Evolutionary conservation across 1,140 invertebrate genomes (phyloP), one percentile per base, ranked within the genome.

Genomic region (Bombus vancouverensis): DNA sequence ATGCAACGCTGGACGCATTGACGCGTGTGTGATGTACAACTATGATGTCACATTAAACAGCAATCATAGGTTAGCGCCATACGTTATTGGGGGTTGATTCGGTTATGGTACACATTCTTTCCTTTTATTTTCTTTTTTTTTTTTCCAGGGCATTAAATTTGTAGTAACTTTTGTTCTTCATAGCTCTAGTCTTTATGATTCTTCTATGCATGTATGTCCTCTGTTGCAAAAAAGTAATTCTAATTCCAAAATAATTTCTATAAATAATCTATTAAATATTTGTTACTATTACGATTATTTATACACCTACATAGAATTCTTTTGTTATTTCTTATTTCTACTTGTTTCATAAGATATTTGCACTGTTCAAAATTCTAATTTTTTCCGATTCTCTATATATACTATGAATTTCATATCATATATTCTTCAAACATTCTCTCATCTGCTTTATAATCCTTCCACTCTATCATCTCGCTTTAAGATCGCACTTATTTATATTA

Each of bases 41-140:
- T 92, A 92, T 94, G 93, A 94, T 92, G 93, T 93, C 91, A 93
- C 92, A 89, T 94, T 93, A 92, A 92, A 95, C 94, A 95, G 95
- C 95, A 90, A 93, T 95, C 93, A 95, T 95, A 95, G 95, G 95
- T 95, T 95, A 95, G 95, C 94, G 94, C 88, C 90, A 94, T 91
- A 93, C 89, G 93, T 93, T 94, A 92, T 89, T 91, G 85, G 88
- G 91, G 91, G 89, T 90, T 93, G 91, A 92, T 92, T 92, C 91
- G 91, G 92, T 93, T 94, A 92, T 93, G 93, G 91, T 94, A 93
- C 90, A 93, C 90, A 79, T 89, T 53, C 47, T 53, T 53, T 8
- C 18, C 44, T 15, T 53, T 0, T 15, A 0, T 47, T 18, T 18
- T 34, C 34, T 34, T 47, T 6, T 47, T 47, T 5, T 5, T 47